Conservation (phyloP, 2,797 vertebrate genomes). For the Pipistrellus nathusii region DNA sequence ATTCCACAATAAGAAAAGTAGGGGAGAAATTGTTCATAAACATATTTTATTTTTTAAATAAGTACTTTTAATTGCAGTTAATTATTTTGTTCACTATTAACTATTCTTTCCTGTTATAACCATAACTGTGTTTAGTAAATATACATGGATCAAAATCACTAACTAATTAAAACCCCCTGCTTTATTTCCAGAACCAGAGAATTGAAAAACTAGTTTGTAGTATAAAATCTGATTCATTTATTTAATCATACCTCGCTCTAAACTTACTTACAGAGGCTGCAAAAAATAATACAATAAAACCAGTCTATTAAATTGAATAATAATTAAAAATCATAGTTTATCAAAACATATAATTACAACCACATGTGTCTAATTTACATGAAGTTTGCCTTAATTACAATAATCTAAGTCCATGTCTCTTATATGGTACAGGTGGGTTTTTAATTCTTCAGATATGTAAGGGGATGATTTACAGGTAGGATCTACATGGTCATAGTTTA, state of each 20-base stretch:
- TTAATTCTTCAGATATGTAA: background rate
- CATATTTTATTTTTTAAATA: background rate
- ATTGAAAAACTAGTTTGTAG: background rate
- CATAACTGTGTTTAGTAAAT: background rate
- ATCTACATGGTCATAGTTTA: background rate
- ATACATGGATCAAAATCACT: background rate
- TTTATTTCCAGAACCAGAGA: background rate
- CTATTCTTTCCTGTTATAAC: background rate
- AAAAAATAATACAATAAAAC: background rate
- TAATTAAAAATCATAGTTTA: background rate
- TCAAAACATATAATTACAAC: constrained; percentile 17
- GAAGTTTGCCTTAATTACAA: background rate
- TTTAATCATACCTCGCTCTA: constrained; percentile 16
- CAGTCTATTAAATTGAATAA: background rate
- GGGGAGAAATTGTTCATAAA: background rate
- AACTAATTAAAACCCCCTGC: constrained; percentile 24
- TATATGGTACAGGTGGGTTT: background rate
- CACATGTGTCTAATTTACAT: background rate
- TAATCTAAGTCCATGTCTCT: background rate
- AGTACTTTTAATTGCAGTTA: background rate
- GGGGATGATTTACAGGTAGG: background rate
- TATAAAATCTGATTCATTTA: constrained; percentile 1
- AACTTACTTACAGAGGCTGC: background rate
- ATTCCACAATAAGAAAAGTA: background rate
- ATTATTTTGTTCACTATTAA: background rate